Conservation (phyloP, 2,797 vertebrate genomes). For the Fundulus diaphanus region DNA sequence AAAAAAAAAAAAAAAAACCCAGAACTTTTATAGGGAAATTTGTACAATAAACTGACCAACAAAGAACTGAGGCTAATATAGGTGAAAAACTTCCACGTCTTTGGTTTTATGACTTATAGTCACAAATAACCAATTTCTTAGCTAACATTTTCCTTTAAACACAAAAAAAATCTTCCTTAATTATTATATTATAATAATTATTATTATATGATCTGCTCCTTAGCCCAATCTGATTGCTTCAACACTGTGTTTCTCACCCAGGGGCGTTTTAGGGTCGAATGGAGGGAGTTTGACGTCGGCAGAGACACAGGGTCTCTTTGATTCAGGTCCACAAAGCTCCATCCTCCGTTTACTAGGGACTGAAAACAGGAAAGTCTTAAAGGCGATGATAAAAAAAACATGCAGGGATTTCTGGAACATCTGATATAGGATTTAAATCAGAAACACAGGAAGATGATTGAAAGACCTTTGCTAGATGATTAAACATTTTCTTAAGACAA, state of each 20-base stretch:
- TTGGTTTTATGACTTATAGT: too few species aligned
- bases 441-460: too few species aligned
- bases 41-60: not conserved
- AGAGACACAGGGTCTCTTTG: slow-evolving; percentile 36
- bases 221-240: too few species aligned
- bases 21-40: not conserved
- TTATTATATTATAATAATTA: too few species aligned
- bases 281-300: slow-evolving; percentile 39
- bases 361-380: not conserved
- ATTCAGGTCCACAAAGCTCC: slow-evolving; percentile 5
- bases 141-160: too few species aligned
- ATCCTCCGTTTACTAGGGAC: slow-evolving; percentile 33
- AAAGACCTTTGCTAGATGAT: not conserved
- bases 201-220: too few species aligned
- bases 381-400: not conserved
- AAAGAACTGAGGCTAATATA: too few species aligned
- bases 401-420: not conserved
- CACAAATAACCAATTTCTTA: too few species aligned
- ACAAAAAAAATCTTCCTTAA: too few species aligned
- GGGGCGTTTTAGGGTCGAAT: slow-evolving; percentile 52
- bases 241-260: slow-evolving; percentile 43
- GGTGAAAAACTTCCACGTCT: too few species aligned
- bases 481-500: not conserved
- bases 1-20: too few species aligned
- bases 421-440: not conserved